Percentiles rank a stretch among this genome's conserved stretches.
Conservation (phyloP, 2,797 vertebrate species). For the Lophius americanus region DNA sequence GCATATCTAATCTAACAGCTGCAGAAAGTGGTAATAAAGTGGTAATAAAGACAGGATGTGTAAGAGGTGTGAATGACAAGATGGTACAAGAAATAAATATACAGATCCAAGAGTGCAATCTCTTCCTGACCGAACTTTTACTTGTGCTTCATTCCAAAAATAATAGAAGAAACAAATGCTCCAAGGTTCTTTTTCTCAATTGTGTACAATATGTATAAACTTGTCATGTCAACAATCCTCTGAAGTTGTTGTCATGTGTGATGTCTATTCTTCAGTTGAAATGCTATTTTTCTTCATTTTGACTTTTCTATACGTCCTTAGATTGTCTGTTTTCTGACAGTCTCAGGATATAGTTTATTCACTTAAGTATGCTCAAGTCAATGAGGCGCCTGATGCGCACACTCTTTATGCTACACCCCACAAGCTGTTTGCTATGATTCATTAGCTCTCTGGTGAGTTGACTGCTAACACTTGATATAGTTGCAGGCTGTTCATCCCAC, state of each 20-base stretch:
- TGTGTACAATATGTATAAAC: neutral
- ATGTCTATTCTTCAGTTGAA: slow-evolving; percentile 25
- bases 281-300: slow-evolving; percentile 32
- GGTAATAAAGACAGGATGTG: no score
- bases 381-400: slow-evolving; percentile 72
- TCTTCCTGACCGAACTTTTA: no score
- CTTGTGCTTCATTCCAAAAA: neutral
- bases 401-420: slow-evolving; percentile 71
- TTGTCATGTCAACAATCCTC: slow-evolving; percentile 22
- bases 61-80: no score
- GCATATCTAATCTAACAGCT: no score
- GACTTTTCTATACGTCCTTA: slow-evolving; percentile 58
- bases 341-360: slow-evolving; percentile 72
- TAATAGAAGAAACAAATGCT: neutral
- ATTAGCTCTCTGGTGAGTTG: slow-evolving; percentile 80
- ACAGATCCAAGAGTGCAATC: no score
- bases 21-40: no score
- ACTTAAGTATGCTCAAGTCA: slow-evolving; percentile 63
- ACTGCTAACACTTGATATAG: slow-evolving; percentile 78
- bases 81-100: no score
- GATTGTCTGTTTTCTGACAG: slow-evolving; percentile 67
- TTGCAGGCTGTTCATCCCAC: slow-evolving; percentile 72
- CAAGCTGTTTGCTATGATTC: slow-evolving; percentile 80
- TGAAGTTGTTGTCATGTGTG: slow-evolving; percentile 25
- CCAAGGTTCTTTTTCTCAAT: neutral